Base-by-base conservation (phyloP, 2,113 vertebrate species). In the Synchiropus splendidus region DNA sequence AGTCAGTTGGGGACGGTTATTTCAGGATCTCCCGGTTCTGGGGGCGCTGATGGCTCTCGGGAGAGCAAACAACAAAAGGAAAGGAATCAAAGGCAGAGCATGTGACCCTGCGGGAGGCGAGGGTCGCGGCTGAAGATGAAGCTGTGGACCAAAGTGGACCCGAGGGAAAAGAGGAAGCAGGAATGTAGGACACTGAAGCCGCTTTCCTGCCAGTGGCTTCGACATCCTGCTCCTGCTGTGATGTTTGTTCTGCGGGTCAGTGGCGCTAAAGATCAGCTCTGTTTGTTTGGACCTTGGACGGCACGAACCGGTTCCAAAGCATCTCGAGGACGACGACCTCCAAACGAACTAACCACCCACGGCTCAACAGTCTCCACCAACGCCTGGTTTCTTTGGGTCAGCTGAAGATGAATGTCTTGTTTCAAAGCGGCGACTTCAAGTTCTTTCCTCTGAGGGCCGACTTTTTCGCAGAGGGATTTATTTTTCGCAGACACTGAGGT, bases 121-220 rank as follows among this genome's bases (percentile, higher is more conserved):
- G 1, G 45, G 45, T 72, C 56, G 54, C 16, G 56, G 45, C 16
- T 55, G 10, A 58, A 14, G 53, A 70, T 55, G 75, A 69, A 36
- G 39, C 8, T 6, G 3, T 3, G 32, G 39, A 1, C 52, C 58
- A 39, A 61, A 68, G 50, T 54, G 47, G 54, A 62, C 67, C 51
- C 62, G 8, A 9, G 67, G 45, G 76, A 42, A 44, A 41, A 17
- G 33, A 61, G 33, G 27, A 42, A 55, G 62, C 36, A 61, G 55
- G 58, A 54, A 70, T 74, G 67, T 68, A 68, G 77, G 74, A 72
- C 68, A n/a, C n/a, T n/a, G 61, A 5, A 2, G 36, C 49, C 58
- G 51, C 32, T 58, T 50, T 48, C 31, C n/a, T n/a, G n/a, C n/a
- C n/a, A n/a, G n/a, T n/a, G n/a, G n/a, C n/a, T n/a, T n/a, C 12